Evolutionary conservation across 2,888 invertebrate genomes (phyloP), one percentile per base, ranked within the genome.

Genomic region (Cerastis leucographa): DNA sequence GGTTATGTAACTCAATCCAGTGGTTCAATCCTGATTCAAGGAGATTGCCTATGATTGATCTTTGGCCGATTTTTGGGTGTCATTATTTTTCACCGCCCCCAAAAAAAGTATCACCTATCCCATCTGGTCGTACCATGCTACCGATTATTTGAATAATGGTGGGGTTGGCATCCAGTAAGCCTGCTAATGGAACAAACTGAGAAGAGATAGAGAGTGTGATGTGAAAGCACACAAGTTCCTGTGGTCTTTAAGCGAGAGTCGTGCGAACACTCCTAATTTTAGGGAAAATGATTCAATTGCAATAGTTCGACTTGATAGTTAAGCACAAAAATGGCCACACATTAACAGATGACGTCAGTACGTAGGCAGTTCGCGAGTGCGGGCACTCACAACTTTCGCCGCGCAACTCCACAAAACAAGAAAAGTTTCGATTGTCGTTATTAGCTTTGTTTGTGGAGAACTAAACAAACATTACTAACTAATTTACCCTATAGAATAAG

Each of bases 371-470:
- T 65, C 14, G 19, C 25, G 68, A 61, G n/a, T 65, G 51, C 12
- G 56, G 25, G 9, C 49, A 40, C 35, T 74, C 51, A 71, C 54
- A 65, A 81, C 83, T 82, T 71, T 51, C 2, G 1, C 69, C 19
- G 56, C 56, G 17, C 25, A 29, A 59, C 67, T 73, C 29, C 40
- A 61, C 67, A 40, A 77, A 77, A 81, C 68, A 78, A 74, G 71
- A 83, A 78, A 82, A 74, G 74, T 74, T 78, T 65, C 11, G 42
- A 83, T 71, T 68, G 54, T 14, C 14, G n/a, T 42, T 78, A 49
- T 29, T 59, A 3, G 59, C 22, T n/a, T 19, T 65, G 25, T 76
- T 49, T 70, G 64, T 70, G 29, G 71, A 49, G n/a, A 78, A 71
- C 78, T 65, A 25, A 78, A 79, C 67, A 46, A 35, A 49, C 11